Base-by-base conservation (phyloP, 37 sponge, comb jelly and placozoan species). In the Theonella swinhoei region DNA sequence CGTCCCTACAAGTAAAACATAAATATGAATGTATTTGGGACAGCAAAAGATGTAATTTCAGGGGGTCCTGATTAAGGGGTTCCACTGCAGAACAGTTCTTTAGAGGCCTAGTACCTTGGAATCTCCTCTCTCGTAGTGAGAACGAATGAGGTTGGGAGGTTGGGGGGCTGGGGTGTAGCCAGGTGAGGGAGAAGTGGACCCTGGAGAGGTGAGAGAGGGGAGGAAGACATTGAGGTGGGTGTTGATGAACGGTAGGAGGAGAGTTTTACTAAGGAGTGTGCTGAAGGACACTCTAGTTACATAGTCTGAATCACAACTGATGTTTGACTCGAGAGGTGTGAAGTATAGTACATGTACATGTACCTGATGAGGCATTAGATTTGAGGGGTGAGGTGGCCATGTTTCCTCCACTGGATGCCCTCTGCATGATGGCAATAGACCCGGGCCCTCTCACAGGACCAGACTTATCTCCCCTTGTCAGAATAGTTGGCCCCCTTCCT, bases 341-440 rank as follows among this genome's bases (percentile, higher is more conserved):
- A 17, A 47, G 14, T 47, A 47, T 47, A 47, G 7, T 47, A 47
- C 54, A 47, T 47, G 54, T 14, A 47, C 54, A 22, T 72, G 30
- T 32, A 36, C 30, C 37, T 22, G 73, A 36, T 11, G 73, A 72
- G 34, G 38, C 30, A 23, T 23, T 22, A 4, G 30, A 22, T 33
- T 38, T 23, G 73, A 38, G 38, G 39, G 38, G 73, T 1, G 75
- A 67, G 20, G 35, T 75, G 76, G 58, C 42, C 1, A 83, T 36
- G 62, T 73, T 59, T 41, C 26, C 23, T n/a, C 72, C 26, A 1
- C 22, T n/a, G 4, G 59, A 54, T 17, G 36, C 85, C 75, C 92
- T 62, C 32, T 78, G 88, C 74, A 91, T 91, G 59, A 91, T 91
- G 62, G 92, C 82, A 5, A 91, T 74, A 1, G 83, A 83, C 41